Percentiles rank a stretch among this genome's conserved stretches.
Evolutionary conservation across 2,797 vertebrate species (phyloP).

Genomic region (Eptatretus atami): DNA sequence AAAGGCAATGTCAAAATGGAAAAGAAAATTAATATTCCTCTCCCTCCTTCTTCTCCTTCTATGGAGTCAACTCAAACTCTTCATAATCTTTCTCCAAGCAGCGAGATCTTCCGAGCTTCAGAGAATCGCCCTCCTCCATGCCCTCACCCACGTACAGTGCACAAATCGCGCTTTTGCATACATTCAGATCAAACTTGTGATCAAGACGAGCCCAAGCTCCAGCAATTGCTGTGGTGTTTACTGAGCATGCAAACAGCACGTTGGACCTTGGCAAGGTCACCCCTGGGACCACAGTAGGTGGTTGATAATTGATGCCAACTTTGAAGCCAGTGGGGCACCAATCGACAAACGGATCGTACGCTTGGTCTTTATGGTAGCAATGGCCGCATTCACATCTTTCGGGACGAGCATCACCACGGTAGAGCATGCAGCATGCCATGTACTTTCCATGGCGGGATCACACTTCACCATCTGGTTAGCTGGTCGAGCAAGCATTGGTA

Average conservation of each 20-base stretch:
- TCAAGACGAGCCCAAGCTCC: slow-evolving; percentile 46
- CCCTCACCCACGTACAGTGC: slow-evolving; percentile 53
- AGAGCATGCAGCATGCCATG: too few relatives aligned
- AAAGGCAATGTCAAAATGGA: too few relatives aligned
- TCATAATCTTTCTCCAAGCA: slow-evolving; percentile 52
- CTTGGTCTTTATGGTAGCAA: too few relatives aligned
- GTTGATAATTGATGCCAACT: slow-evolving; percentile 8
- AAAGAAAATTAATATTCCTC: slow-evolving; percentile 19
- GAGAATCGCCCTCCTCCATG: slow-evolving; percentile 59
- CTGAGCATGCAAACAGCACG: slow-evolving; percentile 13
- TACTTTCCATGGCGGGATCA: too few relatives aligned
- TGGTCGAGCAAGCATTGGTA: too few relatives aligned
- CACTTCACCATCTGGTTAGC: too few relatives aligned
- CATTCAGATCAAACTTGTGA: slow-evolving; percentile 79
- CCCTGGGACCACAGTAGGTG: slow-evolving; percentile 8
- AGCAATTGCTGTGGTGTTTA: slow-evolving; percentile 41
- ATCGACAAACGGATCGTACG: too few relatives aligned
- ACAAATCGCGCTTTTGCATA: slow-evolving; percentile 49
- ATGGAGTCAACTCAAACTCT: slow-evolving; percentile 32
- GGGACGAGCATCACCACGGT: too few relatives aligned
- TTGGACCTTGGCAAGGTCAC: slow-evolving; percentile 7
- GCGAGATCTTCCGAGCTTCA: slow-evolving; percentile 54
- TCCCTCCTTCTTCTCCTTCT: slow-evolving; percentile 22
- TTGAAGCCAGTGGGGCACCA: not conserved
- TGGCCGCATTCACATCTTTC: too few relatives aligned